Conservation (phyloP, 35 echinoderm and acorn worm genomes). For the Holothuria glaberrima region DNA sequence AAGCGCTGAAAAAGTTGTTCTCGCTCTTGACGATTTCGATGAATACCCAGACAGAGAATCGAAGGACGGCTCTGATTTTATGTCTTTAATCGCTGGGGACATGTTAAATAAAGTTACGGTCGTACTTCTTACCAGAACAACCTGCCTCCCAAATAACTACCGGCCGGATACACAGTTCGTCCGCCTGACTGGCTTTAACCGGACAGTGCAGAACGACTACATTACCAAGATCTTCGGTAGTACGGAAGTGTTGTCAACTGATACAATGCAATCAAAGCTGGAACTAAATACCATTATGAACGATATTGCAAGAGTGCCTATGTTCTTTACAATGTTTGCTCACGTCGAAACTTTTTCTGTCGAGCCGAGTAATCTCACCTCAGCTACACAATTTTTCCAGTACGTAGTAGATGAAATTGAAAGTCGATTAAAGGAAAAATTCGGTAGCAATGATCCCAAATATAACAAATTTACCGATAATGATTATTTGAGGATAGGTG, state of each 20-base stretch:
- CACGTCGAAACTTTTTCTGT: not conserved
- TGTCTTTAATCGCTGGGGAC: not conserved
- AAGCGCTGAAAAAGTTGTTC: not conserved
- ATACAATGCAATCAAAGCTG: not conserved
- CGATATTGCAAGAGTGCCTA: slow-evolving; percentile 21
- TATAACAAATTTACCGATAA: not conserved
- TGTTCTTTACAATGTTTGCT: slow-evolving; percentile 35
- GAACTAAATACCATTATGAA: not conserved
- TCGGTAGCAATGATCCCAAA: not conserved
- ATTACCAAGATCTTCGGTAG: not conserved
- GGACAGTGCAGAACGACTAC: not conserved
- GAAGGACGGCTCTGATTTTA: not conserved
- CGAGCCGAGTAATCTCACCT: not conserved
- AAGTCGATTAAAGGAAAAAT: not conserved
- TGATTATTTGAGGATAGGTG: slow-evolving; percentile 17
- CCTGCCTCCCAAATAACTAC: not conserved
- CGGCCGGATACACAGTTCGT: not conserved
- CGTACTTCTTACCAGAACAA: slow-evolving; percentile 33
- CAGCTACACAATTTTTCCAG: slow-evolving; percentile 14
- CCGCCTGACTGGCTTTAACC: slow-evolving; percentile 5
- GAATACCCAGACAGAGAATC: slow-evolving; percentile 27
- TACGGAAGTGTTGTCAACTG: not conserved
- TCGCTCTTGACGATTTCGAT: slow-evolving; percentile 25
- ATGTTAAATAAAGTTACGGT: slow-evolving; percentile 28
- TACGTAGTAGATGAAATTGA: not conserved